These are phyloP conservation scores for Pantherophis alleghaniensis DNA, from an alignment of 2,797 vertebrate species.

Conservation along the genomic window DNA sequence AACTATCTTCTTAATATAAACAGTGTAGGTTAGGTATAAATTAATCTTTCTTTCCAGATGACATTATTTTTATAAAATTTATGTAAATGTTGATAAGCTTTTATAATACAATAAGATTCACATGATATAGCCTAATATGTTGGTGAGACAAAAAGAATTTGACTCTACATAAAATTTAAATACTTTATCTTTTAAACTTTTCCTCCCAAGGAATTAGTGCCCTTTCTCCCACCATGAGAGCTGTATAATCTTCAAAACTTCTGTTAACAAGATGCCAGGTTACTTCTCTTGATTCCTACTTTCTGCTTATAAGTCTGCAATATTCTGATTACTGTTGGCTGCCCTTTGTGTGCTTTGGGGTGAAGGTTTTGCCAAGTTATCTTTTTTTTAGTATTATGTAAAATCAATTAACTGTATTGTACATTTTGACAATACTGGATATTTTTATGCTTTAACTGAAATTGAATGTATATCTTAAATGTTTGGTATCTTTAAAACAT, in stretches of 20 bases:
- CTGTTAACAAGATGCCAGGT: neutral
- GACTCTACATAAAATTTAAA: slow-evolving; percentile 37
- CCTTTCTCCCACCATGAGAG: neutral
- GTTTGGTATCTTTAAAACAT: neutral
- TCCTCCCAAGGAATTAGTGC: neutral
- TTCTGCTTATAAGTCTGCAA: neutral
- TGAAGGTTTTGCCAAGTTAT: slow-evolving; percentile 1
- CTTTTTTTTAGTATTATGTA: neutral
- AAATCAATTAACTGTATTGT: neutral
- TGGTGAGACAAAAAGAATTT: slow-evolving; percentile 39
- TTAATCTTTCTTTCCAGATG: slow-evolving; percentile 19
- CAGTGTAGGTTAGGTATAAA: slow-evolving; percentile 40
- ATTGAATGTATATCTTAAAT: neutral
- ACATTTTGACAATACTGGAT: neutral
- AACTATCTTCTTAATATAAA: slow-evolving; percentile 50
- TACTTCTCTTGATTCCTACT: neutral
- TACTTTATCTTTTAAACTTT: slow-evolving; percentile 42
- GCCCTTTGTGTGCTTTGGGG: slow-evolving; percentile 23
- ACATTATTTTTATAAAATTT: slow-evolving; percentile 65
- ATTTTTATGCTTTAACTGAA: neutral
- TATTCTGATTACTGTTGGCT: neutral
- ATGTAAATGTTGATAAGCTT: slow-evolving; percentile 53
- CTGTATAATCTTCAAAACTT: neutral
- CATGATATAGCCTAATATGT: slow-evolving; percentile 40
- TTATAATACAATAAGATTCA: slow-evolving; percentile 45